Conservation (phyloP, 2,113 vertebrate species). For the Python bivittatus region DNA sequence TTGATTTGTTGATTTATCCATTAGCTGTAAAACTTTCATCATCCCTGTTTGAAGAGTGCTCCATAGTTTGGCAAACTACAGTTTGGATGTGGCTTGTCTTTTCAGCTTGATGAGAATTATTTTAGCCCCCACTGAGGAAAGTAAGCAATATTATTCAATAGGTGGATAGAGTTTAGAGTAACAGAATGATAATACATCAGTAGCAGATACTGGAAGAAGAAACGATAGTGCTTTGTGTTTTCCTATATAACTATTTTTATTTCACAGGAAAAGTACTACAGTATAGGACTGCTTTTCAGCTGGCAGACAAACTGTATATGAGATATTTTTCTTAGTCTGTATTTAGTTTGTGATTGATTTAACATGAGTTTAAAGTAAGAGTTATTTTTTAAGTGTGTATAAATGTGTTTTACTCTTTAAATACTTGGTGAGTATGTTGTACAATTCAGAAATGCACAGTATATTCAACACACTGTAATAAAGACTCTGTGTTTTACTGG, state of each 20-base stretch:
- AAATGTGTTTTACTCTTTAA: background rate
- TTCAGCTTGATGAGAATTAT: background rate
- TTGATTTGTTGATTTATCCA: background rate
- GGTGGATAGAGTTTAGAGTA: background rate
- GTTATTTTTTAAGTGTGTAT: background rate
- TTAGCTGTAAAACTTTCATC: background rate
- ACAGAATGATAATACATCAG: background rate
- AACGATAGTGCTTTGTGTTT: background rate
- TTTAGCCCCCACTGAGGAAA: background rate
- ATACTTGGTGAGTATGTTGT: background rate
- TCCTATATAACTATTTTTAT: background rate
- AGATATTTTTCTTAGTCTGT: background rate
- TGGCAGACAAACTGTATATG: background rate
- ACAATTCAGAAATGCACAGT: background rate
- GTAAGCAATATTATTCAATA: background rate
- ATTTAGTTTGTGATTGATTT: background rate
- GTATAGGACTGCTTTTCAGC: background rate
- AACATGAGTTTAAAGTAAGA: background rate
- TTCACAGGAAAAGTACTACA: background rate
- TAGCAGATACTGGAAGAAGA: background rate
- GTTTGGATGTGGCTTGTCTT: background rate
- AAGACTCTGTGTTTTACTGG: background rate
- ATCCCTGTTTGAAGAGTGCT: background rate
- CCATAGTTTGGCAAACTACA: no score
- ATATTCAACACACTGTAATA: background rate